Conservation (phyloP, 2,888 invertebrate species). For the Zhengitettix transpicula region DNA sequence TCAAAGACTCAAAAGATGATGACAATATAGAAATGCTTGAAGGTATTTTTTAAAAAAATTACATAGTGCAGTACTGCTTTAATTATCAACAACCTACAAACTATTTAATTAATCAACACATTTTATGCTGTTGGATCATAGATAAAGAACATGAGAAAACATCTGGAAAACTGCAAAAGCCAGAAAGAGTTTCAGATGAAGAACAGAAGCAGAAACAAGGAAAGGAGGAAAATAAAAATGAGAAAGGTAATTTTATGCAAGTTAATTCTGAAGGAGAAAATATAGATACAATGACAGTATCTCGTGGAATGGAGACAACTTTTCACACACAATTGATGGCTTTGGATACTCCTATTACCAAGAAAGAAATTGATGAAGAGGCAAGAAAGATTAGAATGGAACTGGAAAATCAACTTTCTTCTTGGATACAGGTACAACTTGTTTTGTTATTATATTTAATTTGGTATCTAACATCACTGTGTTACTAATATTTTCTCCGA, state of each 20-base stretch:
- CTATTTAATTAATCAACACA: background rate
- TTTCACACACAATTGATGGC: slow-evolving; percentile 42
- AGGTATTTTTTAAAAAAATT: slow-evolving; percentile 12
- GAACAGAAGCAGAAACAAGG: background rate
- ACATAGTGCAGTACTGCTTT: background rate
- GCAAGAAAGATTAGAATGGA: slow-evolving; percentile 28
- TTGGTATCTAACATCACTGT: slow-evolving; percentile 8
- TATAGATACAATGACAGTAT: slow-evolving; percentile 45
- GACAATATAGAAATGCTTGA: slow-evolving; percentile 37
- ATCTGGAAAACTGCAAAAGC: background rate
- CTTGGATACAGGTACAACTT: slow-evolving; percentile 33
- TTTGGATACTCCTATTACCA: background rate
- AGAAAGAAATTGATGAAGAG: slow-evolving; percentile 22
- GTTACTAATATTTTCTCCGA: too few relatives aligned
- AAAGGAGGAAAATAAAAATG: slow-evolving; percentile 20
- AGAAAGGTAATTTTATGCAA: slow-evolving; percentile 26
- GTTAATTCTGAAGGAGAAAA: slow-evolving; percentile 52
- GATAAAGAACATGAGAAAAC: background rate
- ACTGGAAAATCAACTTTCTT: slow-evolving; percentile 31
- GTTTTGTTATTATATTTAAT: slow-evolving; percentile 5
- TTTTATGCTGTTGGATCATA: background rate
- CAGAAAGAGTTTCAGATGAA: background rate
- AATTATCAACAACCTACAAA: background rate
- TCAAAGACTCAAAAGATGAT: slow-evolving; percentile 36
- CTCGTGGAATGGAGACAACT: slow-evolving; percentile 52